Percentiles rank a stretch among this genome's conserved stretches.
phyloP scores from a whole-genome alignment of 2,888 invertebrate genomes.

The Dolomedes plantarius region DNA sequence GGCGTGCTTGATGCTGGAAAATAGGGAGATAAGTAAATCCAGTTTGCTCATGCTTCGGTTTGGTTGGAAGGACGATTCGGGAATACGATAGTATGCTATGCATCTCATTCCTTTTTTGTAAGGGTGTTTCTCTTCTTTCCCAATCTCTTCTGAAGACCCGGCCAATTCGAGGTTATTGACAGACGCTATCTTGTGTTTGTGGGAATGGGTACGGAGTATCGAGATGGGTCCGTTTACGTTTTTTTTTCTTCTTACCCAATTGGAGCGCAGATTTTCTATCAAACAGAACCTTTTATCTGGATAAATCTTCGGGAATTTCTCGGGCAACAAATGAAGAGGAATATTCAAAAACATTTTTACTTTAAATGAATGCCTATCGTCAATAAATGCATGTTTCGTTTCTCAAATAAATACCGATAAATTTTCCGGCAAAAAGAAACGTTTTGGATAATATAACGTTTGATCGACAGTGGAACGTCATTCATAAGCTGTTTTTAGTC shows the following conservation, averaged over 20 bases:
- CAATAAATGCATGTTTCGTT: no score
- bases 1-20: slow-evolving; percentile 62
- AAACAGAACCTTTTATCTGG: background rate
- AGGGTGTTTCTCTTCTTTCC: slow-evolving; percentile 19
- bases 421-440: no score
- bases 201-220: slow-evolving; percentile 17
- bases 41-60: slow-evolving; percentile 65
- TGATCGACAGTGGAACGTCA: no score
- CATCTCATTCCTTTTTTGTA: slow-evolving; percentile 31
- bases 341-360: no score
- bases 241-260: slow-evolving; percentile 23
- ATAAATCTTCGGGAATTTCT: background rate
- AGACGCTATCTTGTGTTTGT: slow-evolving; percentile 29
- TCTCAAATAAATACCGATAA: no score
- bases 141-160: slow-evolving; percentile 56
- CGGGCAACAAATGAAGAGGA: no score
- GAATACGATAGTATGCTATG: slow-evolving; percentile 63
- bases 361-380: no score
- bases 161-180: slow-evolving; percentile 63
- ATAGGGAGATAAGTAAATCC: slow-evolving; percentile 71
- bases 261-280: slow-evolving; percentile 34
- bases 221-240: background rate
- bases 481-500: no score
- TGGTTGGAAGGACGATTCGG: slow-evolving; percentile 50
- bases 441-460: no score